Evolutionary conservation across 1,140 invertebrate species (phyloP).

Genomic region (Drosophila bipectinata): DNA sequence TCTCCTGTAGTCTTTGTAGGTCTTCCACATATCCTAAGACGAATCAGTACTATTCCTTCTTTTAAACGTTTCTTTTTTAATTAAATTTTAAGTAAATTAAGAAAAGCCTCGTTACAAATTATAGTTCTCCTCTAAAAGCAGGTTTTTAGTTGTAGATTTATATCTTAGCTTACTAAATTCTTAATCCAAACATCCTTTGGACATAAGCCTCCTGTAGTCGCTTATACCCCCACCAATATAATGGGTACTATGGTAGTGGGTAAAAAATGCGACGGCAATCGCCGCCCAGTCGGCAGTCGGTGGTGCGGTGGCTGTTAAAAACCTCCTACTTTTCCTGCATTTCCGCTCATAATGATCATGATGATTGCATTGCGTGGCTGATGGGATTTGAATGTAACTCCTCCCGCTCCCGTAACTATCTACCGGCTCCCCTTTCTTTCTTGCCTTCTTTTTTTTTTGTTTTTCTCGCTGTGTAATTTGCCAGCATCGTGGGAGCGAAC

Average conservation of each 20-base stretch:
- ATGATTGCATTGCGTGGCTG: conserved; percentile 81
- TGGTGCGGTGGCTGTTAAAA: conserved; percentile 77
- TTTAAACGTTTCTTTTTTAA: too few species aligned
- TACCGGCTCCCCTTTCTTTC: conserved; percentile 24
- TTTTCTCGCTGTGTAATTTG: conserved; percentile 64
- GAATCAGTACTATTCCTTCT: too few species aligned
- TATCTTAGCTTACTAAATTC: background rate
- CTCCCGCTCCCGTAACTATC: conserved; percentile 6
- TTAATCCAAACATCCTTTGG: background rate
- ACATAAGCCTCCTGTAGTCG: too few species aligned
- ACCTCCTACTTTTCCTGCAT: conserved; percentile 82
- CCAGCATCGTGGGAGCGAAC: conserved; percentile 77
- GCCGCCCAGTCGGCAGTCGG: conserved; percentile 51
- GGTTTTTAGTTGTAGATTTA: too few species aligned
- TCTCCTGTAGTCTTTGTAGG: too few species aligned
- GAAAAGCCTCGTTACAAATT: too few species aligned
- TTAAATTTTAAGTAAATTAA: too few species aligned
- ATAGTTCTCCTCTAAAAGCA: too few species aligned
- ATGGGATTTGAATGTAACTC: conserved; percentile 77
- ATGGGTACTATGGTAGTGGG: conserved; percentile 23
- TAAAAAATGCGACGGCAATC: conserved; percentile 59
- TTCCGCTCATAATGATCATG: conserved; percentile 82
- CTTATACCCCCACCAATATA: conserved; percentile 2
- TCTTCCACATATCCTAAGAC: too few species aligned
- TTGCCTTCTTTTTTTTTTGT: background rate